phyloP scores from a whole-genome alignment of 2,113 vertebrate genomes.

The Arenaria interpres region DNA sequence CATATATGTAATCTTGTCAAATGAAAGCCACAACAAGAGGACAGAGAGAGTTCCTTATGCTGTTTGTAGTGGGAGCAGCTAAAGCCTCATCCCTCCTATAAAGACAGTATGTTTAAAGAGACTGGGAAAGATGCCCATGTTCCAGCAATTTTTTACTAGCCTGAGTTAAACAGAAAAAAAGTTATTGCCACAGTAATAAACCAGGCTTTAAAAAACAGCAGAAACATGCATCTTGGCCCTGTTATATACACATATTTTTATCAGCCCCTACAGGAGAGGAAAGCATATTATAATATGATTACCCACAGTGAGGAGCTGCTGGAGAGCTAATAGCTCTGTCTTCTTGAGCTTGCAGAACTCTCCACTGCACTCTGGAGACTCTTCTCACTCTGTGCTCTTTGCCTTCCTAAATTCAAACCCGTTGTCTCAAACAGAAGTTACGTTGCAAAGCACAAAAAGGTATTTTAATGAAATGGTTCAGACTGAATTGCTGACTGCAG shows the following conservation, averaged over 20 bases:
- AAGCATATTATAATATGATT: not conserved
- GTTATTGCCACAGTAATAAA: slow-evolving; percentile 4
- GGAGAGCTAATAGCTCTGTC: not conserved
- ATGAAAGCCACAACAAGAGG: slow-evolving; percentile 40
- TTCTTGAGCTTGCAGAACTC: not conserved
- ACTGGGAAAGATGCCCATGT: slow-evolving; percentile 46
- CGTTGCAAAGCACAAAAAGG: not conserved
- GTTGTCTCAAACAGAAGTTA: not conserved
- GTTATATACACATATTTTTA: not conserved
- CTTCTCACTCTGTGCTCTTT: not conserved
- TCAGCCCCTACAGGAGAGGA: not conserved
- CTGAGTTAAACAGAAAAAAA: slow-evolving; percentile 21
- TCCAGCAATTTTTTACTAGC: slow-evolving; percentile 34
- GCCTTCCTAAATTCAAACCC: not conserved
- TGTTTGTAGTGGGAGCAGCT: slow-evolving; percentile 36
- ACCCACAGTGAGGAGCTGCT: slow-evolving; percentile 10
- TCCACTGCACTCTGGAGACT: not conserved
- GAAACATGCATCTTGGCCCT: not conserved
- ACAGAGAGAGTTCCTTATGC: slow-evolving; percentile 50
- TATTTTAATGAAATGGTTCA: slow-evolving; percentile 8
- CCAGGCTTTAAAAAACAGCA: not conserved
- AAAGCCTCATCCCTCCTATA: slow-evolving; percentile 2
- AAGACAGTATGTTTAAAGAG: slow-evolving; percentile 36
- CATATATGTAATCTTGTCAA: not conserved
- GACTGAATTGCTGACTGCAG: slow-evolving; percentile 40